Evolutionary conservation across 1,140 invertebrate species (phyloP).

Genomic region (Drosophila quadrilineata): DNA sequence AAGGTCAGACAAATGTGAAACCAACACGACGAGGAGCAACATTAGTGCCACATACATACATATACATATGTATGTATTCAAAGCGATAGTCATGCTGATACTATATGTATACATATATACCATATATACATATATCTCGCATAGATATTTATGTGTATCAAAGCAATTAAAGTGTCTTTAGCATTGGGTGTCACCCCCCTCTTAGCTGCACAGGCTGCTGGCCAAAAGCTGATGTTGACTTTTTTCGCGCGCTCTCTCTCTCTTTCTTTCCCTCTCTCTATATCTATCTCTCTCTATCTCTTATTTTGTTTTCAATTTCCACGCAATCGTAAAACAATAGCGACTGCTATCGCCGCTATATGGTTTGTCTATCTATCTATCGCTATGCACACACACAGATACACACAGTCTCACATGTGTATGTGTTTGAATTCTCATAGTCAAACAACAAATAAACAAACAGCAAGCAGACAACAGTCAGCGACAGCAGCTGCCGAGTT

Average conservation of each 20-base stretch:
- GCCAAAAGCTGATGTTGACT: constrained; percentile 27
- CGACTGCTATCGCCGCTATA: constrained; percentile 59
- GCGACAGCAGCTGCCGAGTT: constrained; percentile 59
- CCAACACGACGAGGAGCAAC: too few species aligned
- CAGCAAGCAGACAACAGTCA: constrained; percentile 26
- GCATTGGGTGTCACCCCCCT: constrained; percentile 28
- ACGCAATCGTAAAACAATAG: constrained; percentile 74
- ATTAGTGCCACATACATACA: constrained; percentile 52
- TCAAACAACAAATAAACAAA: constrained; percentile 69
- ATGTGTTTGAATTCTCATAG: constrained; percentile 64
- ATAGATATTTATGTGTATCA: constrained; percentile 12
- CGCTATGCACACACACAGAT: constrained; percentile 4
- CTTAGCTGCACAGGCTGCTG: not conserved
- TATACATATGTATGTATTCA: constrained; percentile 5
- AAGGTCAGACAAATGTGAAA: constrained; percentile 69
- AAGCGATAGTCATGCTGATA: constrained; percentile 8
- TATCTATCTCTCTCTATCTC: not conserved
- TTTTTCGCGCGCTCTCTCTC: constrained; percentile 12
- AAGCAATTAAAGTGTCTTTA: constrained; percentile 78
- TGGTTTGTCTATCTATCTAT: constrained; percentile 43
- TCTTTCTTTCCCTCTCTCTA: not conserved
- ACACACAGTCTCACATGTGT: too few species aligned
- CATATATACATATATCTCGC: constrained; percentile 11
- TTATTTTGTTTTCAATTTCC: constrained; percentile 56
- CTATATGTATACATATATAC: too few species aligned